A percentile compares a stretch with the other conserved stretches of the same genome.
Conservation (phyloP, 2,113 vertebrate genomes). For the Paedocypris sp. region DNA sequence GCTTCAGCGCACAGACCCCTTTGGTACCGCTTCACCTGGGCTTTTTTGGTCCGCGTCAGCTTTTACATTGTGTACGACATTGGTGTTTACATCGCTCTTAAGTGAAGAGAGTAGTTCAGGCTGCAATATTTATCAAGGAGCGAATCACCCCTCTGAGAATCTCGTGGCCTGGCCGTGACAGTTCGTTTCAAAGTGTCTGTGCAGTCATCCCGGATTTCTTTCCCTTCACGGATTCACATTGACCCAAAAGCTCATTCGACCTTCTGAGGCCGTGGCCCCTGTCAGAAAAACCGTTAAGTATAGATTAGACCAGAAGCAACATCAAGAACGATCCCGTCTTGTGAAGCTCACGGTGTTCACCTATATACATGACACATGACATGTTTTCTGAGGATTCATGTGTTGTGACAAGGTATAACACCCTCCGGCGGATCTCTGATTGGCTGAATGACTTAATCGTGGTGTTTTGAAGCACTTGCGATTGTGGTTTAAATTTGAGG, state of each 20-base stretch:
- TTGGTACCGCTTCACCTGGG: neutral
- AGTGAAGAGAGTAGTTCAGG: slow-evolving; percentile 5
- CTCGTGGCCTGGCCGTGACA: neutral
- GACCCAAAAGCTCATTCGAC: slow-evolving; percentile 29
- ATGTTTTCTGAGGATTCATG: slow-evolving; percentile 13
- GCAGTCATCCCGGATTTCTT: slow-evolving; percentile 12
- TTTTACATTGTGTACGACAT: no score
- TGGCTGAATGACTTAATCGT: neutral
- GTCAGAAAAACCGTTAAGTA: slow-evolving; percentile 10
- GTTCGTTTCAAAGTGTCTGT: slow-evolving; percentile 1
- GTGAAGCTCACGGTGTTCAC: neutral
- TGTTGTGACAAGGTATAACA: slow-evolving; percentile 13
- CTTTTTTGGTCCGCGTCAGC: neutral
- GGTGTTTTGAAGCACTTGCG: neutral
- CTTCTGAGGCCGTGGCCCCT: neutral
- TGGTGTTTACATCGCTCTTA: neutral
- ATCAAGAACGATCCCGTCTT: neutral
- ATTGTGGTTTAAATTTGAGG: neutral
- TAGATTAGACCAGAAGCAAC: neutral
- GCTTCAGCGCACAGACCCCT: neutral
- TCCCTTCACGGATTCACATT: slow-evolving; percentile 17
- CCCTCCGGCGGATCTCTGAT: neutral
- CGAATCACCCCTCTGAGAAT: slow-evolving; percentile 1
- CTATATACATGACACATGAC: neutral
- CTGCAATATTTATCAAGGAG: slow-evolving; percentile 24